Conservation (phyloP, 2,113 vertebrate genomes). For the Cynocephalus volans region DNA sequence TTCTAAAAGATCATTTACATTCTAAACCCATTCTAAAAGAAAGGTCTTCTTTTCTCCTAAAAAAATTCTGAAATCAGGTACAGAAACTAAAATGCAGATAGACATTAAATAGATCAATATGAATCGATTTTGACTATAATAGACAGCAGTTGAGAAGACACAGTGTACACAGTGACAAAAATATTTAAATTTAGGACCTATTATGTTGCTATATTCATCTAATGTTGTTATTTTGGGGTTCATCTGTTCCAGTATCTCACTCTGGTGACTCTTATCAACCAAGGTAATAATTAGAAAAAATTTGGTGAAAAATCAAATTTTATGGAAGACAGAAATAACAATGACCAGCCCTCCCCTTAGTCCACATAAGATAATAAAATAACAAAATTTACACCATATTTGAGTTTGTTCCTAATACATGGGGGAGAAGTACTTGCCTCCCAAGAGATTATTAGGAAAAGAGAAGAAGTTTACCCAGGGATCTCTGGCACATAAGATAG, state of each 20-base stretch:
- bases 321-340: constrained; percentile 24
- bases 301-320: not conserved
- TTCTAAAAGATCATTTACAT: not conserved
- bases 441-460: not conserved
- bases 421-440: not conserved
- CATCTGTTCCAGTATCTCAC: not conserved
- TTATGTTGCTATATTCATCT: not conserved
- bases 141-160: not conserved
- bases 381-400: not conserved
- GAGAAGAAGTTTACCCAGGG: not conserved
- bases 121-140: not conserved
- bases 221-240: not conserved
- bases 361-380: not conserved
- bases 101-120: constrained; percentile 47
- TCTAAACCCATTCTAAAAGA: not conserved
- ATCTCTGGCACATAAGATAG: not conserved
- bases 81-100: constrained; percentile 35
- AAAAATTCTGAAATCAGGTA: constrained; percentile 8
- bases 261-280: not conserved
- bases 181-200: not conserved
- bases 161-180: not conserved
- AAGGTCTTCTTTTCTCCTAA: constrained; percentile 41
- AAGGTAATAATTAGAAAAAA: not conserved
- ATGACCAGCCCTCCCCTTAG: not conserved
- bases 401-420: not conserved